Evolutionary conservation across 1,140 invertebrate genomes (phyloP), one percentile per base, ranked within the genome.

Genomic region (Limonius californicus): DNA sequence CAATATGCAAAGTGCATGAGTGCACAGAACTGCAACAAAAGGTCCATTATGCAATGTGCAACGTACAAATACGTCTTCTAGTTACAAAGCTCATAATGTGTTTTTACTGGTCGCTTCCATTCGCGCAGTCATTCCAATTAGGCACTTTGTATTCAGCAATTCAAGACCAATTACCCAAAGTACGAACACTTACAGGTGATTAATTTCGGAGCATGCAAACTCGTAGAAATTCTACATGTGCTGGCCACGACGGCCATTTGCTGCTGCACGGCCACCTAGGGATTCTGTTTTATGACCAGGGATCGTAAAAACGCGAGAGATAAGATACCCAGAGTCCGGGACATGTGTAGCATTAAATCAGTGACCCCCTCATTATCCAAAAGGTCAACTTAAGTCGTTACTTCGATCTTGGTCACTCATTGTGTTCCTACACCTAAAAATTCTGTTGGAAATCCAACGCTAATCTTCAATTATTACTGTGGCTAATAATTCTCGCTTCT

Each of bases 161-260:
- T 50, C 20, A 2, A 50, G 16, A 18, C 45, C 45, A 50, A 50
- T 50, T 50, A 50, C 12, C 45, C 9, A 21, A 50, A 50, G 45
- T 50, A 50, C 45, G 45, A 19, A 14, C 45, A 50, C 45, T 50
- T 50, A 50, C 3, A 18, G 45, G 45, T 50, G 45, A 50, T 50
- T 50, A 50, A 50, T 50, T 50, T 14, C n/a, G 15, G 9, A 50
- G 21, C 15, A 27, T 45, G 42, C 39, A 27, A 27, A 32, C 57
- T 50, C 20, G 35, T 59, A 59, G 35, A 59, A 35, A 59, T 59
- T 59, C 57, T 42, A 50, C 39, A 59, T 59, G 57, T 59, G 57
- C 39, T 50, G 16, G 45, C 45, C 45, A 50, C 45, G 45, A 50
- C 45, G 45, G 45, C 57, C 21, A 59, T 27, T 59, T 45, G 39